Evolutionary conservation across 2,113 vertebrate genomes (phyloP), one percentile per base, ranked within the genome.

Genomic region (Dipodomys spectabilis): DNA sequence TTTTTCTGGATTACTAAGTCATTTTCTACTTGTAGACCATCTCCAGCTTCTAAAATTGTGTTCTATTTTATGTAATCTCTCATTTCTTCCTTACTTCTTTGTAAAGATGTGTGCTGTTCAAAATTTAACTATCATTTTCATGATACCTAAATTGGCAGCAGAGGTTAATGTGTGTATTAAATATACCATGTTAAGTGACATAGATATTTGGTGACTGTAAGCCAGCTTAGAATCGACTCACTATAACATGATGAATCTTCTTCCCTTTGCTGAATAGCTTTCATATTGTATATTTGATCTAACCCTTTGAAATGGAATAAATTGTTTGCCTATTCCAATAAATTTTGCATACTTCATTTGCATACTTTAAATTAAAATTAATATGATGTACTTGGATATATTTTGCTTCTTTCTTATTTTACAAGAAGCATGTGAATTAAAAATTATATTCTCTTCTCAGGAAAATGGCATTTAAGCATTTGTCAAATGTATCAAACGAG

Each of bases 11-110:
- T 30, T 44, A 3, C 68, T 72, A 77, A 79, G 27, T 86, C 25
- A 65, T 23, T 91, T 95, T 95, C 65, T 72, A 85, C 4, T 57
- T 88, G 22, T 84, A 25, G 82, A 30, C 85, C 79, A 94, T 74
- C 60, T 82, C 9, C 5, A 88, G 49, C 49, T 74, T 92, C 74
- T 73, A 71, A 79, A 94, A 39, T 82, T 45, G 1, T 62, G 27
- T 79, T 82, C 10, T 28, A 64, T 71, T 86, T 82, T 45, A 83
- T 82, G 20, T 64, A 35, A 65, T 45, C n/a, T 94, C 25, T 81
- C 77, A 68, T 69, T 88, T 94, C 32, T 57, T 85, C 16, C 57
- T 62, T 88, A 57, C 53, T 90, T 68, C 6, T 82, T 35, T 91
- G 39, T 85, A 16, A 4, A 30, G 13, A 83, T 75, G 64, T 92